Conservation (phyloP, 2,113 vertebrate species). For the Mastomys coucha region DNA sequence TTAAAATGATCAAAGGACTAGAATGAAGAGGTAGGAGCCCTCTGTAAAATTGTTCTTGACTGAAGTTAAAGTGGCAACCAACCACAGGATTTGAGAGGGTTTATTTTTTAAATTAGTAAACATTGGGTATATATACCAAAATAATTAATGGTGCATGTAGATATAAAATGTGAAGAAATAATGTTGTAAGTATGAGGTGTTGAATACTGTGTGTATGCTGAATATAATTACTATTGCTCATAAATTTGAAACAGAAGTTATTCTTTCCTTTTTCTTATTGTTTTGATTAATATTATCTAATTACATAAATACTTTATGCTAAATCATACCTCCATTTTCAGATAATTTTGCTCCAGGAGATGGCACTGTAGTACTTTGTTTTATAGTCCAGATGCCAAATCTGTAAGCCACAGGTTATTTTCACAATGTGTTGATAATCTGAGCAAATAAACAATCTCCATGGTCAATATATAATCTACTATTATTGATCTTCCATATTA, state of each 20-base stretch:
- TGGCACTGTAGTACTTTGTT: slow-evolving; percentile 69
- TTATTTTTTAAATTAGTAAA: not conserved
- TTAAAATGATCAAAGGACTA: not conserved
- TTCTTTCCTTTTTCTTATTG: not conserved
- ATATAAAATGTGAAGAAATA: not conserved
- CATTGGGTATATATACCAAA: not conserved
- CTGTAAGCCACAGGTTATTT: slow-evolving; percentile 62
- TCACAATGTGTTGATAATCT: not conserved
- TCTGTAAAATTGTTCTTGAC: not conserved
- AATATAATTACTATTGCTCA: not conserved
- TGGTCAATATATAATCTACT: not conserved
- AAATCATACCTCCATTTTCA: not conserved
- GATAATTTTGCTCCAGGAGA: slow-evolving; percentile 64
- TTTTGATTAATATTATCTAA: slow-evolving; percentile 45
- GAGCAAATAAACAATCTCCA: not conserved
- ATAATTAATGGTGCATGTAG: not conserved
- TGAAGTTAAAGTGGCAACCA: not conserved
- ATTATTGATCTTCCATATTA: not conserved
- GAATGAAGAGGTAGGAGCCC: rapidly evolving
- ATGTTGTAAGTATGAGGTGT: not conserved
- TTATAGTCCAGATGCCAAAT: slow-evolving; percentile 40
- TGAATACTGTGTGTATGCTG: not conserved
- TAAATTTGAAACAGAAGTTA: not conserved
- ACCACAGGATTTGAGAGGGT: not conserved
- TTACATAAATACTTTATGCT: slow-evolving; percentile 15